These are phyloP conservation scores for Diploscapter pachys DNA, from an alignment of 1,140 invertebrate species.

Conservation along the genomic window DNA sequence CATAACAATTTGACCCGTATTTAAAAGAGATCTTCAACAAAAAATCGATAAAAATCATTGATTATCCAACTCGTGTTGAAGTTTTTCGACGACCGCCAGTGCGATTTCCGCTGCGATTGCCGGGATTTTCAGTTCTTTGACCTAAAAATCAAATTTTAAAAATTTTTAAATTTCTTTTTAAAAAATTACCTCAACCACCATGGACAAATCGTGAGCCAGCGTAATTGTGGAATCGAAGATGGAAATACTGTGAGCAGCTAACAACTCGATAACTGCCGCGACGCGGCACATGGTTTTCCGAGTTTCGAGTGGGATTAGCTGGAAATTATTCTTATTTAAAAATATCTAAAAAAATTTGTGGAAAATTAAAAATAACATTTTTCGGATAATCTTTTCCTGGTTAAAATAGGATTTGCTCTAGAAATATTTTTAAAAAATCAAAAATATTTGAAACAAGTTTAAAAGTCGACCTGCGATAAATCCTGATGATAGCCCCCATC, in stretches of 20 bases:
- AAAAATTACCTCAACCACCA: slow-evolving; percentile 6
- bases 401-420: not conserved
- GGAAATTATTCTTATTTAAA: slow-evolving; percentile 49
- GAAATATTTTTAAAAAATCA: not conserved
- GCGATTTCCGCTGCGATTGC: slow-evolving; percentile 76
- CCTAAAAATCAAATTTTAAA: slow-evolving; percentile 52
- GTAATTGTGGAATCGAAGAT: slow-evolving; percentile 86
- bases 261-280: slow-evolving; percentile 80
- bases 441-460: slow-evolving; percentile 10
- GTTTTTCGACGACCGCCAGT: slow-evolving; percentile 33
- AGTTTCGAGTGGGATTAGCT: slow-evolving; percentile 71
- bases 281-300: slow-evolving; percentile 79
- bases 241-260: slow-evolving; percentile 80
- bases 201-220: slow-evolving; percentile 83
- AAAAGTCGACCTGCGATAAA: slow-evolving; percentile 63
- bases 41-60: slow-evolving; percentile 10
- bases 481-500: slow-evolving; percentile 74
- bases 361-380: slow-evolving; percentile 16
- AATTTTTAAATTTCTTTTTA: slow-evolving; percentile 6
- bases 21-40: not conserved
- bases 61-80: slow-evolving; percentile 12
- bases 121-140: slow-evolving; percentile 73
- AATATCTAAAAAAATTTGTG: no score
- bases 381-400: not conserved
- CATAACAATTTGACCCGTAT: not conserved